A percentile compares a stretch with the other conserved stretches of the same genome.
Conservation (phyloP, 2,113 vertebrate species). For the Bos taurus region ARS-UCD2.0 NC_037342.1:39270501-39271000, state of each 20-base stretch:
- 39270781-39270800: neutral
- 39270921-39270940: neutral
- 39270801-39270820: neutral
- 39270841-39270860: neutral
- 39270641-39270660: neutral
- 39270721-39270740: neutral
- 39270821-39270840: neutral
- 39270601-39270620: neutral
- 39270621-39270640: neutral
- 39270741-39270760: neutral
- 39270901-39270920: neutral
- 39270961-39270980: neutral
- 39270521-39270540: neutral
- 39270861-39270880: neutral
- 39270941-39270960: neutral
- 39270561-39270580: neutral
- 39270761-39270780: neutral
- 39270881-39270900: neutral
- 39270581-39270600: neutral
- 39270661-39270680: neutral
- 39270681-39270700: neutral
- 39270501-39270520: neutral
- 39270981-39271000: neutral
- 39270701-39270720: neutral
- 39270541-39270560: neutral